Evolutionary conservation across 1,140 invertebrate species (phyloP).

Genomic region (Procambarus clarkii): DNA sequence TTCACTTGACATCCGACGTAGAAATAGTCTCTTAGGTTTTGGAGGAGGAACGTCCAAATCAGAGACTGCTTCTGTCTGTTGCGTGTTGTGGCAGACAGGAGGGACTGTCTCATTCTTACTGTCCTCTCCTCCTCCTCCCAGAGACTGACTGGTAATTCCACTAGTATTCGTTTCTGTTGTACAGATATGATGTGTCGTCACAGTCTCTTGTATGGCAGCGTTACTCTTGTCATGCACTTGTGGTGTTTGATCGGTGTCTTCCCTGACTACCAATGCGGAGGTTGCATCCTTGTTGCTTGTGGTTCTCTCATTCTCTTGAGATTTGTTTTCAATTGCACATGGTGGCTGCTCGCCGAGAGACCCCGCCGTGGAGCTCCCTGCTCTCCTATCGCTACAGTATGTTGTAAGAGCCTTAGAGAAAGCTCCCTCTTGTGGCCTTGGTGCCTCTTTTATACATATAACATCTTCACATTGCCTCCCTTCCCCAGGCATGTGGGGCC

Average conservation of each 20-base stretch:
- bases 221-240: too few relatives aligned
- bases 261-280: neutral
- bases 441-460: neutral
- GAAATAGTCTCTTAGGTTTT: neutral
- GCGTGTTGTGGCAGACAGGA: neutral
- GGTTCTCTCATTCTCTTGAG: neutral
- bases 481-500: neutral
- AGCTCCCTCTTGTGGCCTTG: neutral
- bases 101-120: neutral
- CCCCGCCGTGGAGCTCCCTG: too few relatives aligned
- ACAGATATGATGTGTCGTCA: too few relatives aligned
- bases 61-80: neutral
- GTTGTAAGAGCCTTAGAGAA: neutral
- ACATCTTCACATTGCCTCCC: neutral
- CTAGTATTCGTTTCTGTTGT: neutral
- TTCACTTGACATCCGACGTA: neutral
- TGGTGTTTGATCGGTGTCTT: neutral
- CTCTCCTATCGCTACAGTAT: neutral
- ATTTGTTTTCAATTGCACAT: neutral
- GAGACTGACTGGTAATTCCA: neutral
- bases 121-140: neutral
- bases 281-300: neutral
- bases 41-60: neutral
- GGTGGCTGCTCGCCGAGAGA: neutral
- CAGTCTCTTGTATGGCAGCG: too few relatives aligned